A percentile compares a stretch with the other conserved stretches of the same genome.
Evolutionary conservation across 1,140 invertebrate genomes (phyloP).

Genomic region (Spodoptera litura): DNA sequence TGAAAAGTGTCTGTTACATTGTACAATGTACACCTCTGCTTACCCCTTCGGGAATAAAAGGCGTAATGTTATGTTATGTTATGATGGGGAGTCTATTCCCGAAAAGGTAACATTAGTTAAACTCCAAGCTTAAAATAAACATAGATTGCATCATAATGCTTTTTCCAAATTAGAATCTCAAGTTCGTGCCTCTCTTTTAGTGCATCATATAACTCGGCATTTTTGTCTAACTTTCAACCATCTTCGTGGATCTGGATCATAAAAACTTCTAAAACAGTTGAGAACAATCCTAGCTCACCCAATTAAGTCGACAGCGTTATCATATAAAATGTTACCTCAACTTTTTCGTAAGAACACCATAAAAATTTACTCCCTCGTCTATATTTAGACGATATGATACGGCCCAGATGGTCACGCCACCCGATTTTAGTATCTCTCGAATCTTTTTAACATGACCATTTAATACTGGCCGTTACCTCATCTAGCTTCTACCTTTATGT

Average conservation of each 20-base stretch:
- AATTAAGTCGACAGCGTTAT: conserved; percentile 38
- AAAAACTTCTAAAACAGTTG: conserved; percentile 44
- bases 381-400: conserved; percentile 82
- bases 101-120: too few species aligned
- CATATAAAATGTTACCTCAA: conserved; percentile 67
- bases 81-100: too few species aligned
- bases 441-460: conserved; percentile 76
- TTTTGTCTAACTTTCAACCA: conserved; percentile 8
- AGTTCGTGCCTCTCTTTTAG: not conserved
- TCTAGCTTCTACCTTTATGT: conserved; percentile 63
- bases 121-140: too few species aligned
- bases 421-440: conserved; percentile 83
- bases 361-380: conserved; percentile 80
- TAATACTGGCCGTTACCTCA: conserved; percentile 67
- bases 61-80: too few species aligned
- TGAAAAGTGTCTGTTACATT: too few species aligned
- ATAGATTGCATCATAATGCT: too few species aligned
- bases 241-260: conserved; percentile 40
- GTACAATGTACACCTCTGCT: too few species aligned
- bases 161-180: conserved; percentile 1
- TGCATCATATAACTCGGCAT: not conserved
- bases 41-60: too few species aligned
- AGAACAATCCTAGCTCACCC: conserved; percentile 51
- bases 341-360: conserved; percentile 70
- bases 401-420: conserved; percentile 81